Evolutionary conservation across 2,888 invertebrate species (phyloP), one percentile per base, ranked within the genome.

Genomic region (Marronus borbonicus): DNA sequence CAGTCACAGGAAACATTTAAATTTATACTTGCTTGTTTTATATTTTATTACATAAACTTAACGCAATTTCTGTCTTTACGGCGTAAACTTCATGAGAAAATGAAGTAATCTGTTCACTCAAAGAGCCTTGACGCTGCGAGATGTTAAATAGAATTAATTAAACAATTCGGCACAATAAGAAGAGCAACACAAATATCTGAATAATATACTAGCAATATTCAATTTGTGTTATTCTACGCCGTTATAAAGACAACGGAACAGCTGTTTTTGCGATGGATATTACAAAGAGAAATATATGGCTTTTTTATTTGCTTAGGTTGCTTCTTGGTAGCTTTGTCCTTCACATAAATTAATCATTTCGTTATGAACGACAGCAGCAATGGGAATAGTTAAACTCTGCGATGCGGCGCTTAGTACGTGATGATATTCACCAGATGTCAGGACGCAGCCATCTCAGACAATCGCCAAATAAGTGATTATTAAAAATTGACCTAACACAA

Each of bases 261-360:
- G 10, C 49, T 55, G 55, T 70, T 70, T 52, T 36, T 70, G 52
- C 55, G 20, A 58, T 36, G 28, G n/a, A n/a, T 17, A 31, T 66
- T 66, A 66, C 70, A 55, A 70, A 55, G 55, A 39, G 36, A 70
- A 70, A 31, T 70, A 58, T 70, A n/a, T 7, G 8, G 10, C 36
- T 31, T 58, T 70, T 69, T 70, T 70, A 55, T 58, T 69, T 70
- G 3, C 17, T 52, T 36, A n/a, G 7, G 39, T 28, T 39, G 31
- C 36, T 58, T 70, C 69, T 36, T 55, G 36, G 70, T 70, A 70
- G 28, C 31, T 39, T 55, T 70, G 55, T 55, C n/a, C n/a, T 58
- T 55, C 70, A 79, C 76, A 79, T 79, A 84, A 82, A 85, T 85
- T 78, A 80, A 80, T 80, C 78, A 80, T 80, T 77, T 80, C 76